Percentiles rank a stretch among this genome's conserved stretches.
Evolutionary conservation across 2,797 vertebrate genomes (phyloP).

Genomic region (Enteromius trimaculatus): DNA sequence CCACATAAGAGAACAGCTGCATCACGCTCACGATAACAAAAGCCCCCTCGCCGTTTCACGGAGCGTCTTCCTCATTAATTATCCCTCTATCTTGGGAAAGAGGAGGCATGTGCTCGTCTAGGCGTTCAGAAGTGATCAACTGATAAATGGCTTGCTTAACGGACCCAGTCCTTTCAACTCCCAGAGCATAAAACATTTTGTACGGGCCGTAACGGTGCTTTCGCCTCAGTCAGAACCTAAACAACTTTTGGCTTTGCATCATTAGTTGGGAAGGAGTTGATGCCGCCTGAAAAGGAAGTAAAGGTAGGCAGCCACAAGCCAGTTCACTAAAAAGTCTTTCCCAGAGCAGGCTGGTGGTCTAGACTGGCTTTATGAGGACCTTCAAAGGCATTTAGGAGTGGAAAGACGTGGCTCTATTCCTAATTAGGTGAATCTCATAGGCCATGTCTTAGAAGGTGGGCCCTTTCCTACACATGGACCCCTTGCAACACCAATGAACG

Average conservation of each 20-base stretch:
- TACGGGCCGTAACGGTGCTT: not conserved
- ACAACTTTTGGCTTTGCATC: conserved; percentile 12
- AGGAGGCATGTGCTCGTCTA: conserved; percentile 38
- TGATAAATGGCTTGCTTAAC: conserved; percentile 57
- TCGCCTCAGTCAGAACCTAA: conserved; percentile 5
- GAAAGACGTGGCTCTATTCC: conserved; percentile 63
- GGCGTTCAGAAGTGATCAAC: conserved; percentile 47
- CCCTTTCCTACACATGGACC: conserved; percentile 37
- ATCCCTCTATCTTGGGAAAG: conserved; percentile 33
- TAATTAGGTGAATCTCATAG: conserved; percentile 72
- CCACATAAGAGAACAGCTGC: conserved; percentile 15
- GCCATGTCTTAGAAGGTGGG: conserved; percentile 1
- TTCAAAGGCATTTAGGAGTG: conserved; percentile 42
- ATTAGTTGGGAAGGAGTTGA: not conserved
- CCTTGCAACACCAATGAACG: conserved; percentile 58
- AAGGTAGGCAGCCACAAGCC: not conserved
- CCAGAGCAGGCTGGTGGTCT: conserved; percentile 3
- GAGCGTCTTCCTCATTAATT: conserved; percentile 50
- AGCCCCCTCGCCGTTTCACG: not conserved
- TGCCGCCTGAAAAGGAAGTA: conserved; percentile 9
- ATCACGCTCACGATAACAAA: conserved; percentile 5
- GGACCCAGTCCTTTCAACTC: conserved; percentile 43
- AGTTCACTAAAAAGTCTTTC: conserved; percentile 10
- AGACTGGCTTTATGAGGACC: conserved; percentile 15
- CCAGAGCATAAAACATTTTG: conserved; percentile 45